phyloP scores from a whole-genome alignment of 2,113 vertebrate genomes.

The Oceanodroma tethys region DNA sequence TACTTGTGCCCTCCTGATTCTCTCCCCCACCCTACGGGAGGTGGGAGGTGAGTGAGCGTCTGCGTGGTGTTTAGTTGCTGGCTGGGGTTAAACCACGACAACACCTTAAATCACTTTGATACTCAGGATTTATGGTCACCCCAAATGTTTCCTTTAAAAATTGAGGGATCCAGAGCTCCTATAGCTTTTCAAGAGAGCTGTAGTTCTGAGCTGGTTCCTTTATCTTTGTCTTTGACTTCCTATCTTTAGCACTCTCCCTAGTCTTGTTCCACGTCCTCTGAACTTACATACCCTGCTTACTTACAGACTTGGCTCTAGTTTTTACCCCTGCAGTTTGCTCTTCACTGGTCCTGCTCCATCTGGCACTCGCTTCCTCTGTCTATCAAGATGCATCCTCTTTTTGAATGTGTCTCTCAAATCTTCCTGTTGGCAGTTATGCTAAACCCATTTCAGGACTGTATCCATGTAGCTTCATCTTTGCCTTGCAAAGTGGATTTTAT shows the following conservation, averaged over 20 bases:
- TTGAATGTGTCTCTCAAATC: background rate
- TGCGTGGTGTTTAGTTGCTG: no score
- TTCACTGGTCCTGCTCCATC: background rate
- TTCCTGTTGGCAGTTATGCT: background rate
- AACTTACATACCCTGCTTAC: background rate
- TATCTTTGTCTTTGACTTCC: background rate
- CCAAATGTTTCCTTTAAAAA: background rate
- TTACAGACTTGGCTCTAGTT: background rate
- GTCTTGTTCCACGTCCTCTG: background rate
- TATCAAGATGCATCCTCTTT: background rate
- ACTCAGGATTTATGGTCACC: background rate
- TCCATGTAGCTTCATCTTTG: background rate
- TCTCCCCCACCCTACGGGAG: no score
- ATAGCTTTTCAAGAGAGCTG: background rate
- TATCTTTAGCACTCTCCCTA: background rate
- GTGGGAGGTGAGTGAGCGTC: no score
- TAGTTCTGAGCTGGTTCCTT: background rate
- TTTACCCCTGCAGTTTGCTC: background rate
- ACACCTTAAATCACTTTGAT: background rate
- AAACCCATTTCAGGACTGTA: background rate
- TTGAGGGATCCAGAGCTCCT: background rate
- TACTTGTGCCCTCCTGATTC: no score
- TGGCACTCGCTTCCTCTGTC: background rate
- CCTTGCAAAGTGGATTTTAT: background rate
- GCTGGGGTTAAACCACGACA: no score